Percentiles rank a stretch among this genome's conserved stretches.
Evolutionary conservation across 2,113 vertebrate species (phyloP).

Genomic region (Anoplopoma fimbria): DNA sequence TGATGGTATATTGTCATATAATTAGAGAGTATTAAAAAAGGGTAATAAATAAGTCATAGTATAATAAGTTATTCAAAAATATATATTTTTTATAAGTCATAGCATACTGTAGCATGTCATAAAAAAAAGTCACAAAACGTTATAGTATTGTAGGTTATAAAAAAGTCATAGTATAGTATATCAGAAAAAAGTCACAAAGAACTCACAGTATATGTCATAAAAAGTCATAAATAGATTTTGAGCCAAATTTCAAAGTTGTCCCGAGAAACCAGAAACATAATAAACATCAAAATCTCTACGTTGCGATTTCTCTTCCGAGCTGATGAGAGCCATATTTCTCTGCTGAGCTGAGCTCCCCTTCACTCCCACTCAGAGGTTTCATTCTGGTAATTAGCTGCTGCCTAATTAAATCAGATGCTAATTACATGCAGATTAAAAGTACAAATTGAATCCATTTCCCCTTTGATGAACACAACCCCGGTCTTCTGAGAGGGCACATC

Average conservation of each 20-base stretch:
- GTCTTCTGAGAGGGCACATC: not conserved
- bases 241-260: too few species aligned
- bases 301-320: not conserved
- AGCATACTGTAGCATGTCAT: not conserved
- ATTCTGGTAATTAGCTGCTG: slow-evolving; percentile 7
- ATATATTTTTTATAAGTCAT: not conserved
- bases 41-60: not conserved
- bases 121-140: not conserved
- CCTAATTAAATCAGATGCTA: slow-evolving; percentile 40
- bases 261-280: too few species aligned
- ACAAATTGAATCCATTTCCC: slow-evolving; percentile 39
- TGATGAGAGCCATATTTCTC: not conserved
- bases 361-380: not conserved
- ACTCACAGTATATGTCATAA: too few species aligned
- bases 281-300: not conserved
- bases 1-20: too few species aligned
- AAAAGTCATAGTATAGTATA: not conserved
- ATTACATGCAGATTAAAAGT: slow-evolving; percentile 23
- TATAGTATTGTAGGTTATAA: not conserved
- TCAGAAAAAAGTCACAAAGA: not conserved
- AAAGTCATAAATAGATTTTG: too few species aligned
- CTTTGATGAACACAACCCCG: slow-evolving; percentile 23
- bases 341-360: not conserved
- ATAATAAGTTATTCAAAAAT: not conserved
- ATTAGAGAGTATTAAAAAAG: too few species aligned